Evolutionary conservation across 2,797 vertebrate species (phyloP).

Genomic region (Artibeus lituratus): DNA sequence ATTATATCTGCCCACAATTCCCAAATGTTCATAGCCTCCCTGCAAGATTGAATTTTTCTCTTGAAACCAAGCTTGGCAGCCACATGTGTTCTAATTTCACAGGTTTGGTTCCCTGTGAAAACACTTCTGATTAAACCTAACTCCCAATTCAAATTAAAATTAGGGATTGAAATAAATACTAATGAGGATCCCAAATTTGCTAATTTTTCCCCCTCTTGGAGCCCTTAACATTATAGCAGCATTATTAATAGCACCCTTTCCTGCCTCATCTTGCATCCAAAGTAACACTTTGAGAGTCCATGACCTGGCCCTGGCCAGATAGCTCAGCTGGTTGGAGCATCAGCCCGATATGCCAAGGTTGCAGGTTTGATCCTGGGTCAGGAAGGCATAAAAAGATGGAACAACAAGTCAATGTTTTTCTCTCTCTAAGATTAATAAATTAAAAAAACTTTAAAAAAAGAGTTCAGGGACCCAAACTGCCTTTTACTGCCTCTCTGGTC

Average conservation of each 20-base stretch:
- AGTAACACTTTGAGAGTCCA: neutral
- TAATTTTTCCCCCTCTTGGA: conserved; percentile 6
- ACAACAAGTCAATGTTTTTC: neutral
- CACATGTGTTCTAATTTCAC: conserved; percentile 37
- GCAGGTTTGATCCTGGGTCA: neutral
- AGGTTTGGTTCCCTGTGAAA: conserved; percentile 27
- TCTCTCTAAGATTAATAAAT: neutral
- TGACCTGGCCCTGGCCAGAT: neutral
- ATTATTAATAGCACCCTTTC: neutral
- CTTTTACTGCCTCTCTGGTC: neutral
- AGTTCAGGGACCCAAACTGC: neutral
- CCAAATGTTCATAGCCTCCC: neutral
- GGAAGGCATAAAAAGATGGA: neutral
- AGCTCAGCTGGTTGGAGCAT: neutral
- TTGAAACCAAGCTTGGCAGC: conserved; percentile 14
- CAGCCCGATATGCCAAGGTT: neutral
- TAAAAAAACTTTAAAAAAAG: neutral
- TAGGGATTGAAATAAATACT: conserved; percentile 23
- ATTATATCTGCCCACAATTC: conserved; percentile 33
- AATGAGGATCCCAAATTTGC: neutral
- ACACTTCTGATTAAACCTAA: conserved; percentile 48
- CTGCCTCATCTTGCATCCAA: neutral
- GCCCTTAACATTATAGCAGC: neutral
- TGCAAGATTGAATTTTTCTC: conserved; percentile 16
- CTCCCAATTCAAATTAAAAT: conserved; percentile 60